Evolutionary conservation across 2,888 invertebrate genomes (phyloP).

Genomic region (Eustalomyia histrio): DNA sequence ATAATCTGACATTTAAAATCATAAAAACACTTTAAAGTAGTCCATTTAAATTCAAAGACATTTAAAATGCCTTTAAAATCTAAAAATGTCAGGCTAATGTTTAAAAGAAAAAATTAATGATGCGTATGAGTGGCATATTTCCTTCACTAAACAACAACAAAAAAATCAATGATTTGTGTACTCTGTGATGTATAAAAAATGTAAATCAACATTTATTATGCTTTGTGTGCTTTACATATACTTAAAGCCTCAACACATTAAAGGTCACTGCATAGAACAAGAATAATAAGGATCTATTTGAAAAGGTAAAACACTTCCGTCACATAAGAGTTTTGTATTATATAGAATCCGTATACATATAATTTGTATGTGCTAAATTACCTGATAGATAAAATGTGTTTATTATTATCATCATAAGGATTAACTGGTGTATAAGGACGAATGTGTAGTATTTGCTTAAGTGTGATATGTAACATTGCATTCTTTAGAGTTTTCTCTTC

Average conservation of each 20-base stretch:
- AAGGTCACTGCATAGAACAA: neutral
- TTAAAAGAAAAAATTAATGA: neutral
- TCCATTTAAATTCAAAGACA: too few relatives aligned
- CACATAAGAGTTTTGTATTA: neutral
- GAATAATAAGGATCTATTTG: neutral
- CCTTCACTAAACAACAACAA: neutral
- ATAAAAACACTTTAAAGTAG: too few relatives aligned
- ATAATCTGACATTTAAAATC: too few relatives aligned
- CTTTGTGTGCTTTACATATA: too few relatives aligned
- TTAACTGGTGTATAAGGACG: neutral
- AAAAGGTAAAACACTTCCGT: neutral
- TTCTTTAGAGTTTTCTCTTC: too few relatives aligned
- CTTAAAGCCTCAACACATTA: neutral
- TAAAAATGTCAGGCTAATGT: too few relatives aligned
- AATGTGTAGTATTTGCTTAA: neutral
- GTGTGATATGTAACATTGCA: too few relatives aligned
- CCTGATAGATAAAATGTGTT: neutral
- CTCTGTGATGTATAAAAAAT: neutral
- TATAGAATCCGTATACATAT: too few relatives aligned
- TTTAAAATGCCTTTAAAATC: too few relatives aligned
- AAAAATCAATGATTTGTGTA: neutral
- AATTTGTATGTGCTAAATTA: neutral
- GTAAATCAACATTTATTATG: neutral
- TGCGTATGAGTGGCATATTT: neutral
- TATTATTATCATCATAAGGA: neutral